phyloP scores from a whole-genome alignment of 2,888 invertebrate genomes.

The Trypoxylon attenuatum region DNA sequence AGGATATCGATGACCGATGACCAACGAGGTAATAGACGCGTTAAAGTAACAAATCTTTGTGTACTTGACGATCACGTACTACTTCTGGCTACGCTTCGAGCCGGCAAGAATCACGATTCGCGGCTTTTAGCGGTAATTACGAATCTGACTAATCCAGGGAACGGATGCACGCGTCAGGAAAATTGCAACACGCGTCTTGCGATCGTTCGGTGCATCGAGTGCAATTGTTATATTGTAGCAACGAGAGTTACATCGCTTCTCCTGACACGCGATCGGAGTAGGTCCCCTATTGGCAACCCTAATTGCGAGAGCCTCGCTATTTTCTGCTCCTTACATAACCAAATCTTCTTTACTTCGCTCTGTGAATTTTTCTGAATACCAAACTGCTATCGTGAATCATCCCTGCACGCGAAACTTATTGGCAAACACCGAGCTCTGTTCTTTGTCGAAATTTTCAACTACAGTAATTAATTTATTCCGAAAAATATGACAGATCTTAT shows the following conservation, averaged over 20 bases:
- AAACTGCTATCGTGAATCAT: constrained; percentile 9
- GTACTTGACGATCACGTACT: no score
- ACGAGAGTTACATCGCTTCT: constrained; percentile 52
- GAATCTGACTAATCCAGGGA: constrained; percentile 35
- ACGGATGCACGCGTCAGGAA: constrained; percentile 46
- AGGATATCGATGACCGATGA: no score
- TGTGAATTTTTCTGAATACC: constrained; percentile 32
- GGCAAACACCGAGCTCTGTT: constrained; percentile 7
- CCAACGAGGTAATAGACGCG: no score
- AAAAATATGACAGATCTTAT: no score
- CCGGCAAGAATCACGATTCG: no score
- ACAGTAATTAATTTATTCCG: not conserved
- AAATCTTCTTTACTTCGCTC: constrained; percentile 36
- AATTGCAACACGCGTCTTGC: constrained; percentile 53
- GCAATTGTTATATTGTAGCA: constrained; percentile 56
- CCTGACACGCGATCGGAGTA: constrained; percentile 61
- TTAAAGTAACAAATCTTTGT: no score
- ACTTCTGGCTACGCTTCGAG: no score
- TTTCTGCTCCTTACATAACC: constrained; percentile 51
- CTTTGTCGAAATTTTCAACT: not conserved
- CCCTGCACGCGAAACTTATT: constrained; percentile 26
- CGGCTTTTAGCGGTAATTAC: no score
- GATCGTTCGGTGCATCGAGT: constrained; percentile 41
- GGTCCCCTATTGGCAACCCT: constrained; percentile 53
- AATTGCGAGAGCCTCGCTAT: constrained; percentile 55